phyloP scores from a whole-genome alignment of 1,140 invertebrate species.

The Acromyrmex echinatior region DNA sequence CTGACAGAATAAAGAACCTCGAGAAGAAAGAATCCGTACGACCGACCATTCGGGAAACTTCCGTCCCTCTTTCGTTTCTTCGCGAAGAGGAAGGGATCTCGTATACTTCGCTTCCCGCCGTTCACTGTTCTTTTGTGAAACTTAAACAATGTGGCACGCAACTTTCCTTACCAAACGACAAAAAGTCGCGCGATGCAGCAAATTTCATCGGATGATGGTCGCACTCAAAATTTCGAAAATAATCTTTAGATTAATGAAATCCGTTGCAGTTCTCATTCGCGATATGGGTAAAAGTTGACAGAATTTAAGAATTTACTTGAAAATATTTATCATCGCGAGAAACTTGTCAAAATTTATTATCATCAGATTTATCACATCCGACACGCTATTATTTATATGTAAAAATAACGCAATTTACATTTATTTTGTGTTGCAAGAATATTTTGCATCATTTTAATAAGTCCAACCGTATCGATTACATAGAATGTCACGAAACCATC shows the following conservation, averaged over 20 bases:
- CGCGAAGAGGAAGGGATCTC: neutral
- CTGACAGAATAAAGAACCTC: slow-evolving; percentile 63
- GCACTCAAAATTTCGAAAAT: slow-evolving; percentile 49
- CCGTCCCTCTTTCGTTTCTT: slow-evolving; percentile 24
- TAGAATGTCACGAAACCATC: neutral
- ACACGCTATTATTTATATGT: too few species aligned
- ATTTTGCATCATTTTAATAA: neutral
- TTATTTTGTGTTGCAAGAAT: neutral
- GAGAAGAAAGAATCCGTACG: slow-evolving; percentile 52
- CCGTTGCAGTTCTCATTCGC: slow-evolving; percentile 24
- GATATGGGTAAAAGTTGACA: neutral
- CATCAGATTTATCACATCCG: neutral
- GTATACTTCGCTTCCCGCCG: neutral
- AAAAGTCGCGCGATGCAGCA: slow-evolving; percentile 53
- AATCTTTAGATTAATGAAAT: slow-evolving; percentile 67
- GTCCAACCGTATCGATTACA: slow-evolving; percentile 1
- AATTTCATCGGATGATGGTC: slow-evolving; percentile 56
- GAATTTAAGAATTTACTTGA: neutral
- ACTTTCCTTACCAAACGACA: slow-evolving; percentile 65
- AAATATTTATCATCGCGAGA: neutral
- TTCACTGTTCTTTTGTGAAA: slow-evolving; percentile 62
- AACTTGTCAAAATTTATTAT: neutral
- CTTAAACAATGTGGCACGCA: slow-evolving; percentile 67
- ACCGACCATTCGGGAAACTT: slow-evolving; percentile 35
- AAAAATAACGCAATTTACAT: neutral